Percentiles rank a stretch among this genome's conserved stretches.
Conservation (phyloP, 2,113 vertebrate species). For the Eublepharis macularius region DNA sequence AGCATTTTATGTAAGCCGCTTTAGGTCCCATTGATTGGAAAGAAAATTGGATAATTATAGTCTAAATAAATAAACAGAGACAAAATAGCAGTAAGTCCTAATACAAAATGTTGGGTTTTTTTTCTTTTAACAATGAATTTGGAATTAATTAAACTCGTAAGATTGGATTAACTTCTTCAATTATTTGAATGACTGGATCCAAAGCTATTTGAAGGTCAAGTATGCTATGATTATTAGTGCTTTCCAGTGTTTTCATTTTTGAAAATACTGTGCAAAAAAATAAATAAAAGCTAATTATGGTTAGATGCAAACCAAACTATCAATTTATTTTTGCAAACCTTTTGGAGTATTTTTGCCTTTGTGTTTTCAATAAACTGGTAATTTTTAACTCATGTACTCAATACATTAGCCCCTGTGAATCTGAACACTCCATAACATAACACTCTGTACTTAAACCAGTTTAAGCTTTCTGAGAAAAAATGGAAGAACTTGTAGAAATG, state of each 20-base stretch:
- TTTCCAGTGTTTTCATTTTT: neutral
- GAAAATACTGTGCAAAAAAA: neutral
- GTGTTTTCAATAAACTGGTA: rapidly evolving
- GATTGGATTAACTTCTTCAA: neutral
- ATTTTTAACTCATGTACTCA: neutral
- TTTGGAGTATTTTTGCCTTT: neutral
- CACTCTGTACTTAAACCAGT: neutral
- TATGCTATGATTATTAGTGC: neutral
- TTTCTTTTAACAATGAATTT: too few relatives aligned
- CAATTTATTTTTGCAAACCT: neutral
- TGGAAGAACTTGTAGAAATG: neutral
- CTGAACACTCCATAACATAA: neutral
- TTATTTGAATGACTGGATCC: neutral
- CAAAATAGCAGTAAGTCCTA: too few relatives aligned
- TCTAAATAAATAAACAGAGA: too few relatives aligned
- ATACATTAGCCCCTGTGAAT: slow-evolving; percentile 1
- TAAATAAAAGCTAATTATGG: neutral
- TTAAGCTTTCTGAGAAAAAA: neutral
- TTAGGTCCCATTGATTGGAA: too few relatives aligned
- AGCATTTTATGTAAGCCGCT: too few relatives aligned
- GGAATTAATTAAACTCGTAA: neutral
- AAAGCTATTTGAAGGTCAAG: neutral
- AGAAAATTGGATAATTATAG: too few relatives aligned
- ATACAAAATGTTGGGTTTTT: too few relatives aligned
- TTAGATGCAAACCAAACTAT: neutral